Conservation (phyloP, 2,797 vertebrate genomes). For the Hyperoplus lanceolatus region DNA sequence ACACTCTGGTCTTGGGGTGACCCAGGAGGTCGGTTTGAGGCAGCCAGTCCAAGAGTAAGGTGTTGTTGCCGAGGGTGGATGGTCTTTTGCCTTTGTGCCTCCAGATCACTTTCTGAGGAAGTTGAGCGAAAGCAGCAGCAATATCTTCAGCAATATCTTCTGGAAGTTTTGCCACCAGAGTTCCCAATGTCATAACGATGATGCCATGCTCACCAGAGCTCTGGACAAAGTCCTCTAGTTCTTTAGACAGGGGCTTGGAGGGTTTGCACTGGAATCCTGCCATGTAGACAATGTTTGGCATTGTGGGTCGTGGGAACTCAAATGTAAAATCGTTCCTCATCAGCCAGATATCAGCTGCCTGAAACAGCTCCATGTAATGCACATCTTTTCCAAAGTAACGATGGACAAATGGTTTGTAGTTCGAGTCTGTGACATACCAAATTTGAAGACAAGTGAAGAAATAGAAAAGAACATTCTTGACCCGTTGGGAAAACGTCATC, state of each 20-base stretch:
- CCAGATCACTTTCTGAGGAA: conserved; percentile 80
- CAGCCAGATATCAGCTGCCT: conserved; percentile 81
- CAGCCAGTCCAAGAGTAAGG: conserved; percentile 73
- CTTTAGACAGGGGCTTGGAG: conserved; percentile 68
- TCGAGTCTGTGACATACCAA: conserved; percentile 40
- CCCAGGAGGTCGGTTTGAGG: conserved; percentile 80
- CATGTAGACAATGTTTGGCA: conserved; percentile 83
- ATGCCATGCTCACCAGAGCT: conserved; percentile 76
- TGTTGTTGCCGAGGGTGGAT: conserved; percentile 74
- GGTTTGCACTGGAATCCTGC: conserved; percentile 82
- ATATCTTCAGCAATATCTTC: conserved; percentile 68
- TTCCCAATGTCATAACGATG: conserved; percentile 80
- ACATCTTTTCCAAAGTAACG: conserved; percentile 70
- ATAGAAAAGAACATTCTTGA: conserved; percentile 55
- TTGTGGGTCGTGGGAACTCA: conserved; percentile 79
- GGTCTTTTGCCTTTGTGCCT: conserved; percentile 71
- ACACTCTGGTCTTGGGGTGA: conserved; percentile 73
- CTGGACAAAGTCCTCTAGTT: conserved; percentile 72
- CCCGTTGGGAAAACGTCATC: conserved; percentile 64
- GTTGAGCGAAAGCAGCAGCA: conserved; percentile 73
- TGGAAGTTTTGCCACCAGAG: conserved; percentile 67
- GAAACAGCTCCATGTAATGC: conserved; percentile 77
- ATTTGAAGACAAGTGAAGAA: conserved; percentile 39
- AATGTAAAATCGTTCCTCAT: conserved; percentile 82
- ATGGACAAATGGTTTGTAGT: conserved; percentile 65